Base-by-base conservation (phyloP, 2,888 invertebrate genomes). In the Sarcophaga carnaria region DNA sequence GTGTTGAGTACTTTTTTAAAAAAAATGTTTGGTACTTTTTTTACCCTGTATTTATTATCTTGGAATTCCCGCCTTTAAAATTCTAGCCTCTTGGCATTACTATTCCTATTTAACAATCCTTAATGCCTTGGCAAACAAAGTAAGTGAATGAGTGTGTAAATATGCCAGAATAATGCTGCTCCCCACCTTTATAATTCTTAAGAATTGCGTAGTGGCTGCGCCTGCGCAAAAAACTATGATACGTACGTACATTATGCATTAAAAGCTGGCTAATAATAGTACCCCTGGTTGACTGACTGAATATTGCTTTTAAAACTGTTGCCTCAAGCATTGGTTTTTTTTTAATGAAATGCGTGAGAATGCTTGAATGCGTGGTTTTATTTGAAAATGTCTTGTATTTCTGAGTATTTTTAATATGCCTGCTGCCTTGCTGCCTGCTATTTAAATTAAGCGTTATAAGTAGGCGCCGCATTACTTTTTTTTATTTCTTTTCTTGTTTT, bases 301-400 rank as follows among this genome's bases (percentile, higher is more conserved):
- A n/a, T 80, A 67, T 67, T 67, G 6, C 47, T 25, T 54, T 45
- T n/a, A 2, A 27, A 27, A 6, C 2, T 37, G 20, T 12, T 72
- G 37, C 27, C n/a, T 60, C 25, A 70, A 54, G 54, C 67, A 62
- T 67, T 70, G 64, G 22, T 22, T 22, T 22, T 22, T 22, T 60
- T 77, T 70, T 86, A 74, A 79, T 76, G 60, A 82, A 85, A 86
- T 79, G 82, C 79, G 82, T 80, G 86, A 75, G 86, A 79, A 86
- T 86, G 76, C 76, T 62, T 86, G 83, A 71, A 80, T 80, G 71
- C 17, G 14, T 11, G 27, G 20, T 11, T 37, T 45, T 59, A 71
- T 83, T 60, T 69, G 59, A 76, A 62, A 76, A 27, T 27, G 20
- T 70, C 60, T 47, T 27, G 63, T 79, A 27, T 67, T 75, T 71